Percentiles rank a stretch among this genome's conserved stretches.
Evolutionary conservation across 1,140 invertebrate genomes (phyloP).

Genomic region (Ectropis grisescens): DNA sequence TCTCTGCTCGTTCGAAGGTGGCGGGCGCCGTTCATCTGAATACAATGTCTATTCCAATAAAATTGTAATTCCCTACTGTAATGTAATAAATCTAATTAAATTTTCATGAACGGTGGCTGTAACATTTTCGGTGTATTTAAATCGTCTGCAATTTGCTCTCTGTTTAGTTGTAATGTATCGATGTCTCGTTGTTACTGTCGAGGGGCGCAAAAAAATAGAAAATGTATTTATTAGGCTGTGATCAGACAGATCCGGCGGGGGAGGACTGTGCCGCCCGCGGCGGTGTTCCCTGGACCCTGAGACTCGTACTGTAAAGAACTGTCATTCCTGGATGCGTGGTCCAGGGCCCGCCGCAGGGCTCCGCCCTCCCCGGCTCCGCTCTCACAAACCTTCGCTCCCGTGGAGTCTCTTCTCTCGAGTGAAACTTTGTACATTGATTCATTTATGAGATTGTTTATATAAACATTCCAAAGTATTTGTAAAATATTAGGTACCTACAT

Average conservation of each 20-base stretch:
- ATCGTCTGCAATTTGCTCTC: constrained; percentile 10
- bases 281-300: constrained; percentile 34
- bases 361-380: constrained; percentile 1
- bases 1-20: too few relatives aligned
- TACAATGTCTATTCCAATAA: too few relatives aligned
- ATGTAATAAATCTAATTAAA: too few relatives aligned
- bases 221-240: constrained; percentile 33
- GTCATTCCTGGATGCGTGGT: constrained; percentile 40
- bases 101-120: too few relatives aligned
- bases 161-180: constrained; percentile 5
- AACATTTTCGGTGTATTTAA: too few relatives aligned
- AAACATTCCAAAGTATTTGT: constrained; percentile 69
- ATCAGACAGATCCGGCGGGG: constrained; percentile 15
- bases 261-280: constrained; percentile 12
- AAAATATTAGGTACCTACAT: constrained; percentile 60
- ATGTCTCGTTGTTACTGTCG: constrained; percentile 5
- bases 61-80: too few relatives aligned
- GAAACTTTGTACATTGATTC: constrained; percentile 36
- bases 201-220: constrained; percentile 56
- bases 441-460: constrained; percentile 62
- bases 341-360: background rate
- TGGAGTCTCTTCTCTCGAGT: constrained; percentile 8
- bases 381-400: too few relatives aligned
- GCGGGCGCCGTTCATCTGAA: too few relatives aligned
- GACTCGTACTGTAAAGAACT: too few relatives aligned